Base-by-base conservation (phyloP, 2,797 vertebrate species). In the Hyperoplus lanceolatus region DNA sequence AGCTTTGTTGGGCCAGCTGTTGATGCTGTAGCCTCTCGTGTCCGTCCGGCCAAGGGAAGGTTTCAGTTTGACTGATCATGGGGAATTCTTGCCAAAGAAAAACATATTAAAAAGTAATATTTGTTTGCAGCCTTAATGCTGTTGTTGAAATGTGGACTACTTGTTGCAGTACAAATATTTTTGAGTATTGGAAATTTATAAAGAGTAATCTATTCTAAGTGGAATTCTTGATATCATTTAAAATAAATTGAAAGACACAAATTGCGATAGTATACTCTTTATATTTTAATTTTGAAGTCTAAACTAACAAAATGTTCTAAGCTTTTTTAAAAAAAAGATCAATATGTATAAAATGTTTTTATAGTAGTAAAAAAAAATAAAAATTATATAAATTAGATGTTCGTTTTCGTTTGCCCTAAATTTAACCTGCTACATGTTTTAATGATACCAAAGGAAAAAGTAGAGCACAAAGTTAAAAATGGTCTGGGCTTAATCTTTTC, bases 401-500 rank as follows among this genome's bases (percentile, higher is more conserved):
- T 63, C 1, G 0, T 68, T 56, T 75, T 43, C 58, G 5, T 10
- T 53, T 49, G 12, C 55, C 43, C 8, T 41, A 7, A 11, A 38
- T 50, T 62, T 48, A 58, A 55, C 4, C 1, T 1, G 12, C 3
- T 2, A 14, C 11, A 49, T 66, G 0, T 46, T 71, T 0, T 18
- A 50, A 16, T 36, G 41, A 63, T 49, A 65, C 41, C 12, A 43
- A 58, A 61, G 29, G 67, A 8, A 64, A 68, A 73, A 42, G 9
- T 3, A 0, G 1, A 11, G n/a, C 49, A 9, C 62, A 73, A 61
- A 18, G 55, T 56, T 73, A 60, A 59, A 50, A 76, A 46, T 43
- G 8, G 13, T 8, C 60, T 68, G 8, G 13, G 8, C 60, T 68
- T 80, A 65, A 89, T 89, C 86, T 81, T 70, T 84, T 88, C 56